phyloP scores from a whole-genome alignment of 2,888 invertebrate species.

The Leptinotarsa tumamoca region DNA sequence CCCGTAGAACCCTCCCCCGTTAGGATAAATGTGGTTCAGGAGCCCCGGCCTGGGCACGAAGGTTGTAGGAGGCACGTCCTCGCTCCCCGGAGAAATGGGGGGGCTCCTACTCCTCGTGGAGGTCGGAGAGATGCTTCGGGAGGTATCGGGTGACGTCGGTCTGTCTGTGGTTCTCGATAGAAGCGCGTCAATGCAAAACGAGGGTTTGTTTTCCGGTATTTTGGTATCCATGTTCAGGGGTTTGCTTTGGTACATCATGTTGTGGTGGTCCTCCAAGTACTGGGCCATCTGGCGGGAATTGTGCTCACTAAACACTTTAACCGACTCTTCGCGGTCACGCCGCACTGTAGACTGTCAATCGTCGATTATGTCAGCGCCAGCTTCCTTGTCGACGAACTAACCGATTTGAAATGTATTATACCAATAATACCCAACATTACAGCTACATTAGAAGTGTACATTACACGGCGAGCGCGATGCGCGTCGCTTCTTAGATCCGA shows the following conservation, averaged over 20 bases:
- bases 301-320: not conserved
- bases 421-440: constrained; percentile 68
- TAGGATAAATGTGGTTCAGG: constrained; percentile 66
- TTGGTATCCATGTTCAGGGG: constrained; percentile 63
- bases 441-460: constrained; percentile 67
- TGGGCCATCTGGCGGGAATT: constrained; percentile 54
- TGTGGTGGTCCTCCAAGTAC: constrained; percentile 56
- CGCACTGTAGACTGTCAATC: constrained; percentile 6
- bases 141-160: constrained; percentile 49
- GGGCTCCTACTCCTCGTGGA: constrained; percentile 80
- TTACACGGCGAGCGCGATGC: constrained; percentile 63
- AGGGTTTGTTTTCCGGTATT: constrained; percentile 68
- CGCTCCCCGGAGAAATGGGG: constrained; percentile 88
- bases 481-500: constrained; percentile 56
- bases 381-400: constrained; percentile 65
- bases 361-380: constrained; percentile 49
- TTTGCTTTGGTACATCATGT: constrained; percentile 52
- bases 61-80: constrained; percentile 71
- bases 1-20: constrained; percentile 59
- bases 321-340: constrained; percentile 18
- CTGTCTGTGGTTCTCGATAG: constrained; percentile 70
- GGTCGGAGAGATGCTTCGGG: constrained; percentile 61
- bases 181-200: constrained; percentile 92
- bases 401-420: constrained; percentile 68
- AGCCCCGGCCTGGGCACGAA: constrained; percentile 75